Evolutionary conservation across 1,140 invertebrate genomes (phyloP), one percentile per base, ranked within the genome.

Genomic region (Dendroctonus valens): DNA sequence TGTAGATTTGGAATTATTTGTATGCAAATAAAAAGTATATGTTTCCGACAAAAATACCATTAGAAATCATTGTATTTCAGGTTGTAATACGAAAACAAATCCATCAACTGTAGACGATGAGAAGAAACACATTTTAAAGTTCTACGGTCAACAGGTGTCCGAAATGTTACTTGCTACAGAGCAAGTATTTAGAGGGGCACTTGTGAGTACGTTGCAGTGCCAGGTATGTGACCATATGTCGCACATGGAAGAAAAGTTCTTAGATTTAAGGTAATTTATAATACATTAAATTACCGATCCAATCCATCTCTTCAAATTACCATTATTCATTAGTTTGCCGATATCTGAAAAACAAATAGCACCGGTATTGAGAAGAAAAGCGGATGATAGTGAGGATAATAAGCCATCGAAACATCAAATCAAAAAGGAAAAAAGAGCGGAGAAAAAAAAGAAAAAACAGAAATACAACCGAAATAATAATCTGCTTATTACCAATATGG

Each of bases 131-230:
- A 89, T 90, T 75, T 83, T 89, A 39, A 91, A 91, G 78, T 89
- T 89, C 71, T 95, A 94, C 78, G 91, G 91, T 5, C 85, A 87
- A 65, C 89, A 93, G 77, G 91, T 90, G 0, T 87, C 83, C 14
- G 87, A 93, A 69, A 89, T 91, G 42, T 86, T 94, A 74, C 80
- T 96, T 5, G 85, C 87, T 44, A 84, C 89, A 0, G 94, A 97
- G 74, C 87, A 90, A 81, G 86, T 89, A 26, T 98, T 98, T 82
- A 89, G 92, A 49, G 96, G 96, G 0, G 87, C 91, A 70, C 81
- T 97, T 6, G 89, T 97, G 1, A 96, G 92, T 26, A 96, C 91
- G 0, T 81, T 97, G 26, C 85, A 92, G 60, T 98, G 96, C 79
- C 86, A 94, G 73, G 90, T 93, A 54, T 98, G 96, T 78, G 82